Evolutionary conservation across 2,888 invertebrate species (phyloP), one percentile per base, ranked within the genome.

Genomic region (Platycheirus rosarum): DNA sequence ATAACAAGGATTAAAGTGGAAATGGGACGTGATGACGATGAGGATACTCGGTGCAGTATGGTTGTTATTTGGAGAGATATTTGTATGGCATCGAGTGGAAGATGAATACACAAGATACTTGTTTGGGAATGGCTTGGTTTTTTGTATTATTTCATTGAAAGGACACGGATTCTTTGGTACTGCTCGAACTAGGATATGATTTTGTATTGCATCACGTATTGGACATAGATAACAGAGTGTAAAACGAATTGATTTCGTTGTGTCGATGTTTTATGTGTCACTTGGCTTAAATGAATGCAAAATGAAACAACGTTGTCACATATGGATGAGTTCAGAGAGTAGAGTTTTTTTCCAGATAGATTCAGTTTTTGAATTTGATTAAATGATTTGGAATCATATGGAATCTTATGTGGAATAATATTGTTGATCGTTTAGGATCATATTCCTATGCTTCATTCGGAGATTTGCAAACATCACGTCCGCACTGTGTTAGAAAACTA

Each of bases 141-240:
- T 51, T 68, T 71, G 70, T 70, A 46, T 60, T 57, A 40, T 75
- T 75, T 70, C 26, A 60, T 76, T 53, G 32, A 9, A 65, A n/a
- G 14, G 57, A 18, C n/a, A 44, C 2, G 14, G 23, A 37, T 35
- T n/a, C n/a, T 35, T 32, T 20, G 23, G 23, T 44, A 5, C 18
- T 57, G 14, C 16, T 35, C n/a, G n/a, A n/a, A n/a, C n/a, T n/a
- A n/a, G n/a, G n/a, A n/a, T n/a, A 44, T 29, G 60, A 18, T 46
- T 53, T 49, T 23, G 46, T 46, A 49, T 40, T 65, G 63, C 49
- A 35, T 55, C 63, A 49, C 75, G 75, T 70, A 70, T 44, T 14
- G 46, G 49, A 32, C 20, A n/a, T 37, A 76, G 65, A 70, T 69
- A 80, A 76, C 75, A 46, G 65, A 70, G 75, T 76, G 75, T 70